Evolutionary conservation across 2,113 vertebrate genomes (phyloP), one percentile per base, ranked within the genome.

Genomic region (Uria lomvia): DNA sequence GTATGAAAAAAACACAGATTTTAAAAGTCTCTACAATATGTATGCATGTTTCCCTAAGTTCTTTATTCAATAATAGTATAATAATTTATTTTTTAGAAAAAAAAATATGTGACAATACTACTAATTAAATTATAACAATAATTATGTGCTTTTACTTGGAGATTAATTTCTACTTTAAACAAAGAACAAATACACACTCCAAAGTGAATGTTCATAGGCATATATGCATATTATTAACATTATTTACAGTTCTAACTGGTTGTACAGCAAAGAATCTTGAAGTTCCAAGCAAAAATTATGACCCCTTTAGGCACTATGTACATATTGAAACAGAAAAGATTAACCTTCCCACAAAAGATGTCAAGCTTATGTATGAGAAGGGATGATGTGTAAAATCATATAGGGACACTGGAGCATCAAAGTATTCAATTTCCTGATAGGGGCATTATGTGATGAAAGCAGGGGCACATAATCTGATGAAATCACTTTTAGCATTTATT

Each of bases 61-160:
- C 62, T 90, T 94, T 43, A 82, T 12, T 60, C 58, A 74, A 7
- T 59, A 86, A 74, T 71, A 65, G 12, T 8, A 82, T 21, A 91
- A 12, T 95, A 94, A 97, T 92, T 96, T 94, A 94, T 96, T 96
- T 94, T 89, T 88, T 71, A 1, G 3, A 5, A 29, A 21, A 78
- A 73, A 9, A 73, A 9, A 8, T 17, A 68, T 23, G 40, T 79
- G 62, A 42, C 32, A 90, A 72, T 73, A 26, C 8, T 77, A 53
- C 36, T 77, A 93, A 93, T 93, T 94, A 96, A 93, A 95, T 96
- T 94, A 94, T 88, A 83, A 74, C 23, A 65, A n/a, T 16, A 21
- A 71, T 71, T 19, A 67, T 53, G 8, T 60, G 13, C 6, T 66
- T 84, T 24, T 40, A 50, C 5, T 78, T 78, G 34, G 19, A 92